These are phyloP conservation scores for Campylorhamphus procurvoides DNA, from an alignment of 2,113 vertebrate species.

Conservation along the genomic window DNA sequence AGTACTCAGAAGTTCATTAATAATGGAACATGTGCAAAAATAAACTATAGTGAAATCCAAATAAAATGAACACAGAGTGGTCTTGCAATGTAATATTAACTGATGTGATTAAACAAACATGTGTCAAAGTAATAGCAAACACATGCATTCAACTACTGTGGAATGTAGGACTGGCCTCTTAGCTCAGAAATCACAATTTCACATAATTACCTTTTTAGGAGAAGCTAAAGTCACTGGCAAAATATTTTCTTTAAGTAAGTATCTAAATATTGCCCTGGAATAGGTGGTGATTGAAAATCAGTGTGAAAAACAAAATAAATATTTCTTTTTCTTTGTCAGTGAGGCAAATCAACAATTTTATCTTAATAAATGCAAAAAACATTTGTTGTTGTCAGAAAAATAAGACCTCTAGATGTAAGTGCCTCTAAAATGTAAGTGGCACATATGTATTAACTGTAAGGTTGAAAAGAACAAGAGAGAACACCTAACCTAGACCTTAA, in stretches of 20 bases:
- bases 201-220: not conserved
- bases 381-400: not conserved
- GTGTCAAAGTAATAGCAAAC: slow-evolving; percentile 13
- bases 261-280: not conserved
- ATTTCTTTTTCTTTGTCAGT: not conserved
- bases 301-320: not conserved
- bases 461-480: not conserved
- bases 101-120: slow-evolving; percentile 33
- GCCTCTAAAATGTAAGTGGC: not conserved
- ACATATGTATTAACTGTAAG: not conserved
- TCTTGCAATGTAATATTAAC: slow-evolving; percentile 1
- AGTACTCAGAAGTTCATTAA: slow-evolving; percentile 12
- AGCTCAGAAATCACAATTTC: not conserved
- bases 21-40: slow-evolving; percentile 39
- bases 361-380: not conserved
- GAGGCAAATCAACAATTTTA: not conserved
- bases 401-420: not conserved
- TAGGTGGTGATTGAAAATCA: not conserved
- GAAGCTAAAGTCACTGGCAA: not conserved
- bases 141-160: not conserved
- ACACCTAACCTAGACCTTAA: not conserved
- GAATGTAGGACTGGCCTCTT: not conserved
- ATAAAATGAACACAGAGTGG: slow-evolving; percentile 1
- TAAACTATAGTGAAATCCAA: not conserved
- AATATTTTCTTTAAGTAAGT: not conserved